phyloP scores from a whole-genome alignment of 37 sponge, comb jelly and placozoan species.

The Beroe forskalii region DNA sequence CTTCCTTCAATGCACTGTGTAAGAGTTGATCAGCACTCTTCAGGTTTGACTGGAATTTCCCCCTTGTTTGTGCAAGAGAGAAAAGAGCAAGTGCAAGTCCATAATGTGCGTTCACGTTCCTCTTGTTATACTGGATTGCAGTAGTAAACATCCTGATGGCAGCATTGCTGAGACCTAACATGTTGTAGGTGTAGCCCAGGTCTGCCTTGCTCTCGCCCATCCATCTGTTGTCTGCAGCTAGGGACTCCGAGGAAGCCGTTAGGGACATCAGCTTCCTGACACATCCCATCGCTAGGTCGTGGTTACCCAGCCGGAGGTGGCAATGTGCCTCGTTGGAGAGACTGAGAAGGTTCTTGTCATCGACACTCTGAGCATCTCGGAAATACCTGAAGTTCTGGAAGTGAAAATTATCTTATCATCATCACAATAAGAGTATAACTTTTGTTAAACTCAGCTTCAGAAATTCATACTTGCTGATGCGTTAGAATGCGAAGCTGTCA shows the following conservation, averaged over 20 bases:
- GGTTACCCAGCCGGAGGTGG: background rate
- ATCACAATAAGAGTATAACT: too few relatives aligned
- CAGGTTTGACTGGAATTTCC: background rate
- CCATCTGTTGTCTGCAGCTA: background rate
- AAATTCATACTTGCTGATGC: too few relatives aligned
- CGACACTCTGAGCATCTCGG: background rate
- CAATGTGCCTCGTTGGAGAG: constrained; percentile 49
- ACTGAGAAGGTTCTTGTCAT: constrained; percentile 30
- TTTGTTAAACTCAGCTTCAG: too few relatives aligned
- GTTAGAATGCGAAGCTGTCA: too few relatives aligned
- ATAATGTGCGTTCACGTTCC: background rate
- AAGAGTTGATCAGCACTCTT: background rate
- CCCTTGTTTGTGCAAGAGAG: background rate
- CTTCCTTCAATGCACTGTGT: background rate
- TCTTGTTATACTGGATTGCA: constrained; percentile 11
- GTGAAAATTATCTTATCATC: background rate
- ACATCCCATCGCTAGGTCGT: background rate
- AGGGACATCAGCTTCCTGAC: constrained; percentile 25
- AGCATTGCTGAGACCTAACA: constrained; percentile 49
- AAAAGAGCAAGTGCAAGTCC: constrained; percentile 16
- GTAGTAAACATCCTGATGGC: constrained; percentile 17
- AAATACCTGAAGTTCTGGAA: constrained; percentile 58
- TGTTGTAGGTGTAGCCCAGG: constrained; percentile 39
- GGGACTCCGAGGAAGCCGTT: background rate
- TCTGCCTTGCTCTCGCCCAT: constrained; percentile 49